These are phyloP conservation scores for Corythornis leucogaster DNA, from an alignment of 2,797 vertebrate genomes.

Conservation along the genomic window DNA sequence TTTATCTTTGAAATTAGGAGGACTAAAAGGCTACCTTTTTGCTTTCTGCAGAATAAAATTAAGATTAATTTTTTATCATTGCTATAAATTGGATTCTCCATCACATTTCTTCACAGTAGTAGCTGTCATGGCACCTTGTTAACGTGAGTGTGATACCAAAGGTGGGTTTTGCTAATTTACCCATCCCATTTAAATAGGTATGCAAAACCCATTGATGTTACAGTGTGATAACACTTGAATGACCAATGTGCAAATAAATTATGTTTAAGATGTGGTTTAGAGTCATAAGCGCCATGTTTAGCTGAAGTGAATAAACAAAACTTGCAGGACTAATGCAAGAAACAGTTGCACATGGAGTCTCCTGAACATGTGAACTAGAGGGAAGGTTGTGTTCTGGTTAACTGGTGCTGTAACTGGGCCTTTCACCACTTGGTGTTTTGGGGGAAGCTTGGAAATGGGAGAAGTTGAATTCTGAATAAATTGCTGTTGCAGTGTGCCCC, in stretches of 20 bases:
- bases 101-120: not conserved
- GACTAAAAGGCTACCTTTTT: not conserved
- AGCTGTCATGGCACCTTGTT: not conserved
- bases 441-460: not conserved
- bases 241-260: not conserved
- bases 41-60: not conserved
- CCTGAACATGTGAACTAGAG: not conserved
- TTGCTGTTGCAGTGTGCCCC: not conserved
- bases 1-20: conserved; percentile 9
- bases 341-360: not conserved
- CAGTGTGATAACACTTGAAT: not conserved
- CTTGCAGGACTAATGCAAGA: not conserved
- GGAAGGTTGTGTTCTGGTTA: not conserved
- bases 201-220: not conserved
- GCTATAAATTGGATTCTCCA: conserved; percentile 23
- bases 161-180: not conserved
- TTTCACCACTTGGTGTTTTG: not conserved
- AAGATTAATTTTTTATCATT: not conserved
- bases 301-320: not conserved
- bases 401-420: not conserved
- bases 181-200: not conserved
- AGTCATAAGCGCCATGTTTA: not conserved
- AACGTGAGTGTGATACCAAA: not conserved
- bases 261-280: not conserved
- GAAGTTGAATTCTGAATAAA: not conserved